Conservation (phyloP, 2,797 vertebrate species). For the Ctenochaetus hawaiiensis region DNA sequence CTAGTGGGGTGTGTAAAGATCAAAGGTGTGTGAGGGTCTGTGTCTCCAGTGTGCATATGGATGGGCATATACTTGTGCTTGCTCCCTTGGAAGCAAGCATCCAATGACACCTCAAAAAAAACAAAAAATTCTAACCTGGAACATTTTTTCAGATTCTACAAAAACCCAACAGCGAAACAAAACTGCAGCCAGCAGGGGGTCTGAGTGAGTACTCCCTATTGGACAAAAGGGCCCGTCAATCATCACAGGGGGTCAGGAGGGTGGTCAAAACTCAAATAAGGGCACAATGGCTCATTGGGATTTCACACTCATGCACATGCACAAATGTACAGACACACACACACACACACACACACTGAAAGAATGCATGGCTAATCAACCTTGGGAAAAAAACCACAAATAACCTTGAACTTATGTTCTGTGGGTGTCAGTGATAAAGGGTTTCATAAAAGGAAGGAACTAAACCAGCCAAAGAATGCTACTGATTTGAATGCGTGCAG, state of each 20-base stretch:
- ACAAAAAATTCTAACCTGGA: slow-evolving; percentile 15
- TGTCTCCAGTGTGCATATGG: slow-evolving; percentile 39
- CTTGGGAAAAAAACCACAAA: slow-evolving; percentile 59
- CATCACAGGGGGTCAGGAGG: slow-evolving; percentile 77
- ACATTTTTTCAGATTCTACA: slow-evolving; percentile 43
- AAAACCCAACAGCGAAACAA: slow-evolving; percentile 50
- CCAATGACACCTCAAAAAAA: slow-evolving; percentile 59
- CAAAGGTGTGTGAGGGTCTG: slow-evolving; percentile 63
- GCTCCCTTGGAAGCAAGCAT: slow-evolving; percentile 36
- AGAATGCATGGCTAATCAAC: slow-evolving; percentile 83
- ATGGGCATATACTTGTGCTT: slow-evolving; percentile 39
- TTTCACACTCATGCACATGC: slow-evolving; percentile 22
- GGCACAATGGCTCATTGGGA: slow-evolving; percentile 70
- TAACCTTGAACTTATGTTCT: slow-evolving; percentile 78
- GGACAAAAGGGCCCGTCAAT: slow-evolving; percentile 77
- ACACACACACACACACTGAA: slow-evolving; percentile 31
- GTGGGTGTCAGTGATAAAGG: slow-evolving; percentile 70
- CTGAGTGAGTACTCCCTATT: slow-evolving; percentile 57
- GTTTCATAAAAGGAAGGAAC: slow-evolving; percentile 68
- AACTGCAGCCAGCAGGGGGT: slow-evolving; percentile 58
- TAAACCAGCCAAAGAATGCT: slow-evolving; percentile 66
- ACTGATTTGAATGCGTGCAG: slow-evolving; percentile 69
- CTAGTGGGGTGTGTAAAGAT: slow-evolving; percentile 57
- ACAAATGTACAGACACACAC: slow-evolving; percentile 8
- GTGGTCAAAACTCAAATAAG: slow-evolving; percentile 77